Evolutionary conservation across 2,888 invertebrate genomes (phyloP).

Genomic region (Tipula confusa): DNA sequence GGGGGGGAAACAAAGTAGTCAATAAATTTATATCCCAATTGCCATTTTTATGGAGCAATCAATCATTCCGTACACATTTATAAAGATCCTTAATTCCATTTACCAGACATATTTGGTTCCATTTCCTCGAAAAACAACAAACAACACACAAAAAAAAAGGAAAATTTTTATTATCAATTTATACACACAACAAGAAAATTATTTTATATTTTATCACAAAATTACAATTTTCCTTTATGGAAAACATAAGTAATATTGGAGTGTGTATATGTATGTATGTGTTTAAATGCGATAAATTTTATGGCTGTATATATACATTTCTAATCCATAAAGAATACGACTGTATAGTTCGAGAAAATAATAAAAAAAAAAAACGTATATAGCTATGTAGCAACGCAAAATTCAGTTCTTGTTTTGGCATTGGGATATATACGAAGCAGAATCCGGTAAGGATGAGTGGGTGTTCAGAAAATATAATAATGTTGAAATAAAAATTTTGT

Average conservation of each 20-base stretch:
- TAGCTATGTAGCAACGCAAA: not conserved
- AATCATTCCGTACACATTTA: not conserved
- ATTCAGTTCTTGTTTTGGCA: not conserved
- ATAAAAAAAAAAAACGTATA: not conserved
- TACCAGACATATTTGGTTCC: not conserved
- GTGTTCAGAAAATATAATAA: not conserved
- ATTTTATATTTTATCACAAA: conserved; percentile 25
- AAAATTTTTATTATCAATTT: conserved; percentile 7
- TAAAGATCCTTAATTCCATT: not conserved
- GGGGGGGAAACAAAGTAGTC: not conserved
- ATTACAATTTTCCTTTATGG: conserved; percentile 20
- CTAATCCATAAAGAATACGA: conserved; percentile 8
- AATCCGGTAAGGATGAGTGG: not conserved
- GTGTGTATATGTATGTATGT: not conserved
- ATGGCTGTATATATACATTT: not conserved
- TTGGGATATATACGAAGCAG: conserved; percentile 7
- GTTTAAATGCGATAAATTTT: not conserved
- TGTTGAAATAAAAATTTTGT: conserved; percentile 8
- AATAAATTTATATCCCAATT: not conserved
- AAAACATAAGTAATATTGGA: conserved; percentile 16
- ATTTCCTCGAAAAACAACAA: not conserved
- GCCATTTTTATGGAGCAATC: not conserved
- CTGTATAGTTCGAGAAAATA: conserved; percentile 3
- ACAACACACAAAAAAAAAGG: not conserved
- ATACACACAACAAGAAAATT: not conserved